Evolutionary conservation across 2,888 invertebrate species (phyloP).

Genomic region (Deilephila porcellus): DNA sequence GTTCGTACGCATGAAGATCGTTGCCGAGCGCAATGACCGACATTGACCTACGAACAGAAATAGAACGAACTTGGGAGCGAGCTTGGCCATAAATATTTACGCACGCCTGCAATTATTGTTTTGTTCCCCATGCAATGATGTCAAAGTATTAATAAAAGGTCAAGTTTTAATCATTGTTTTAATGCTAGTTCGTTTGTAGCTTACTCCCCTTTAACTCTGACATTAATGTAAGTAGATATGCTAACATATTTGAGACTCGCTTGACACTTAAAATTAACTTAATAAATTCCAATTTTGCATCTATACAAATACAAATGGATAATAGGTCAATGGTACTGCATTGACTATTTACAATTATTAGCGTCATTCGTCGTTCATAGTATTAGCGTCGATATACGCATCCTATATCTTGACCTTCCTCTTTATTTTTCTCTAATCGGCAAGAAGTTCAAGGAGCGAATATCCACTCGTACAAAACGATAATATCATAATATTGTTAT

Average conservation of each 20-base stretch:
- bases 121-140: slow-evolving; percentile 23
- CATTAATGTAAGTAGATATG: neutral
- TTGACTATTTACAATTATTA: too few species aligned
- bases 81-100: slow-evolving; percentile 47
- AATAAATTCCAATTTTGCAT: too few species aligned
- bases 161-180: slow-evolving; percentile 23
- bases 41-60: slow-evolving; percentile 73
- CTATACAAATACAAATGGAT: too few species aligned
- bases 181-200: slow-evolving; percentile 16
- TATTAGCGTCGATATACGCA: too few species aligned
- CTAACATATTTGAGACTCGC: neutral
- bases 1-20: slow-evolving; percentile 14
- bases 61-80: slow-evolving; percentile 51
- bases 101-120: slow-evolving; percentile 22
- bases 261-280: too few species aligned
- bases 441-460: too few species aligned
- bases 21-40: slow-evolving; percentile 58
- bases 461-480: too few species aligned
- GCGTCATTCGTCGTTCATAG: too few species aligned
- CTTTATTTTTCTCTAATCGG: too few species aligned
- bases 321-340: too few species aligned
- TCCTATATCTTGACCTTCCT: too few species aligned
- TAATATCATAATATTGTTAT: too few species aligned
- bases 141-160: slow-evolving; percentile 22
- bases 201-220: neutral